These are phyloP conservation scores for Manis crassicaudata DNA, from an alignment of 2,797 vertebrate genomes.

Conservation along the genomic window DNA sequence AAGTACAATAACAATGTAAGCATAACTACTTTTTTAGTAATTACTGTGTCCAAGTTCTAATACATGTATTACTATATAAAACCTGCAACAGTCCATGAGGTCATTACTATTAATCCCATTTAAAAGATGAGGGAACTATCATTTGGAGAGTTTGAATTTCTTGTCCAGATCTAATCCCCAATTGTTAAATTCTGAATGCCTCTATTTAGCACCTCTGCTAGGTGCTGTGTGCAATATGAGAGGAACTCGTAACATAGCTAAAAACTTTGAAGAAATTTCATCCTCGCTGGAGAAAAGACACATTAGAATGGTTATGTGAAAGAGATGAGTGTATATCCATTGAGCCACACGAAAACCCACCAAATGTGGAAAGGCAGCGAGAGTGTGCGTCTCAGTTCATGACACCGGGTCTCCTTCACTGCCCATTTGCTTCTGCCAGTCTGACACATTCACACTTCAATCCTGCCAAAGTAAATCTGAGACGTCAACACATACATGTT, in stretches of 20 bases:
- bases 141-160: conserved; percentile 20
- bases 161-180: background rate
- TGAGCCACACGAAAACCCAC: background rate
- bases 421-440: background rate
- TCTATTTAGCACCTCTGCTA: background rate
- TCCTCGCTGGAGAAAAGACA: background rate
- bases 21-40: background rate
- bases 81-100: background rate
- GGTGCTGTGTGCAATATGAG: background rate
- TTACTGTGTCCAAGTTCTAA: background rate
- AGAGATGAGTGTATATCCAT: background rate
- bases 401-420: background rate
- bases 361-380: background rate
- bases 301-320: background rate
- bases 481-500: background rate
- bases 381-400: background rate
- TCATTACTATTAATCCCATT: background rate
- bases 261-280: background rate
- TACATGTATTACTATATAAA: background rate
- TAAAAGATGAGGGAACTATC: conserved; percentile 21
- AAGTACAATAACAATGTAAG: background rate
- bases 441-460: background rate
- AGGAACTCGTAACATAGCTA: background rate
- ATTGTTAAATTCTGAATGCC: conserved; percentile 14
- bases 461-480: background rate